A percentile compares a stretch with the other conserved stretches of the same genome.
Evolutionary conservation across 1,140 invertebrate genomes (phyloP).

Genomic region (Fopius arisanus): DNA sequence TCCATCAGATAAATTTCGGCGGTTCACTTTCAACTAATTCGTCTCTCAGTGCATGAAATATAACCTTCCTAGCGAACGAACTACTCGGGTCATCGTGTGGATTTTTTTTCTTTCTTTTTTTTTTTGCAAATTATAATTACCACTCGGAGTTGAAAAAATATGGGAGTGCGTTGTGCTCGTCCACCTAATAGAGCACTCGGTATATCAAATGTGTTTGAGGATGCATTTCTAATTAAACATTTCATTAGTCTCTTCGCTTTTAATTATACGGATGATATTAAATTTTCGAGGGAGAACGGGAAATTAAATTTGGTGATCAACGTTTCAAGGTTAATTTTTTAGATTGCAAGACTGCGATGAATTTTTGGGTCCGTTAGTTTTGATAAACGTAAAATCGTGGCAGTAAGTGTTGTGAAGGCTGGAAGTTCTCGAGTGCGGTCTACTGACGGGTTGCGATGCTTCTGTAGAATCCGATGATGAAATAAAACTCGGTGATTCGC

Average conservation of each 20-base stretch:
- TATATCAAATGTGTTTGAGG: not conserved
- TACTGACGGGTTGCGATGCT: too few relatives aligned
- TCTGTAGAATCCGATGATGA: too few relatives aligned
- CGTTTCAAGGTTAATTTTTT: too few relatives aligned
- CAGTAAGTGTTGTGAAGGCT: too few relatives aligned
- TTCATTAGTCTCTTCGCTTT: not conserved
- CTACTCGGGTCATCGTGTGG: not conserved
- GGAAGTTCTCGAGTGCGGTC: too few relatives aligned
- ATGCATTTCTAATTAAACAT: not conserved
- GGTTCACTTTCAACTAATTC: constrained; percentile 2
- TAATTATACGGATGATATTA: not conserved
- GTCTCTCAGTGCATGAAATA: not conserved
- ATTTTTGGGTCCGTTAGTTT: too few relatives aligned
- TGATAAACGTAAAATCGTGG: too few relatives aligned
- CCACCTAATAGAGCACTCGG: not conserved
- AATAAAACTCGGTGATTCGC: too few relatives aligned
- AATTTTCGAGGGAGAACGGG: not conserved
- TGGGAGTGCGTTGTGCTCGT: constrained; percentile 1
- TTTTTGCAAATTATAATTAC: constrained; percentile 17
- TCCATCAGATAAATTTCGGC: not conserved
- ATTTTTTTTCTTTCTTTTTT: too few relatives aligned
- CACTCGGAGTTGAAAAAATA: constrained; percentile 4
- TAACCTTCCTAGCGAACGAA: not conserved
- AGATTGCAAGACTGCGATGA: too few relatives aligned
- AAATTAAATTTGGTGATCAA: not conserved